These are phyloP conservation scores for Hirundo rustica DNA, from an alignment of 2,797 vertebrate genomes.

Conservation along the genomic window DNA sequence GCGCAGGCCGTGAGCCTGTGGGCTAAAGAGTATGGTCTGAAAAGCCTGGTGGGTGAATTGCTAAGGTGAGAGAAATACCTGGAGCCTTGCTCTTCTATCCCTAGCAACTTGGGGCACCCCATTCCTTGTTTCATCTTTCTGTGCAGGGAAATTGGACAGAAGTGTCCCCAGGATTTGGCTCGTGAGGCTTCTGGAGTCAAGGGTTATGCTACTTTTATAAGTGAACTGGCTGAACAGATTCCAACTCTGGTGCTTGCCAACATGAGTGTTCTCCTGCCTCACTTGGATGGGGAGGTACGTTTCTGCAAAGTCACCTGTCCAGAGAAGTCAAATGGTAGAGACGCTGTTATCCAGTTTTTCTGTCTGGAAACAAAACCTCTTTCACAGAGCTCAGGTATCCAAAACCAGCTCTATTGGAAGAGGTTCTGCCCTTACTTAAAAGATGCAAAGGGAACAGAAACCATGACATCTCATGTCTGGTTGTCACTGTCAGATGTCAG, in stretches of 20 bases:
- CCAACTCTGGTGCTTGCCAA: constrained; percentile 87
- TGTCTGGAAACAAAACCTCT: background rate
- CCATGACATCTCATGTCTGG: background rate
- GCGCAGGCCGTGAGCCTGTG: constrained; percentile 89
- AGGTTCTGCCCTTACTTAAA: background rate
- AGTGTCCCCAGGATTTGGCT: constrained; percentile 85
- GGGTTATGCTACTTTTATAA: constrained; percentile 86
- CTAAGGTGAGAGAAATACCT: constrained; percentile 81
- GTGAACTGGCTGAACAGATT: constrained; percentile 83
- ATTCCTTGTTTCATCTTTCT: background rate
- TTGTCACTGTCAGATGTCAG: background rate
- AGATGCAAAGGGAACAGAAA: background rate
- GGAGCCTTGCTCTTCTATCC: background rate
- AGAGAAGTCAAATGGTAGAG: background rate
- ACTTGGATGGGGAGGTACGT: constrained; percentile 91
- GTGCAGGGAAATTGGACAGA: constrained; percentile 92
- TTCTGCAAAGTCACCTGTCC: background rate
- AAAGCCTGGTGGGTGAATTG: constrained; percentile 90
- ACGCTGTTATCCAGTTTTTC: background rate
- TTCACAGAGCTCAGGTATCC: background rate
- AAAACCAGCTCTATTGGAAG: background rate
- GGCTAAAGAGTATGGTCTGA: constrained; percentile 90
- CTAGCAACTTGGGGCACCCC: background rate
- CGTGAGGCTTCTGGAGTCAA: constrained; percentile 86
- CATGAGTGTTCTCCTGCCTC: constrained; percentile 88